These are phyloP conservation scores for Hoplodrina ambigua DNA, from an alignment of 2,888 invertebrate genomes.

Conservation along the genomic window DNA sequence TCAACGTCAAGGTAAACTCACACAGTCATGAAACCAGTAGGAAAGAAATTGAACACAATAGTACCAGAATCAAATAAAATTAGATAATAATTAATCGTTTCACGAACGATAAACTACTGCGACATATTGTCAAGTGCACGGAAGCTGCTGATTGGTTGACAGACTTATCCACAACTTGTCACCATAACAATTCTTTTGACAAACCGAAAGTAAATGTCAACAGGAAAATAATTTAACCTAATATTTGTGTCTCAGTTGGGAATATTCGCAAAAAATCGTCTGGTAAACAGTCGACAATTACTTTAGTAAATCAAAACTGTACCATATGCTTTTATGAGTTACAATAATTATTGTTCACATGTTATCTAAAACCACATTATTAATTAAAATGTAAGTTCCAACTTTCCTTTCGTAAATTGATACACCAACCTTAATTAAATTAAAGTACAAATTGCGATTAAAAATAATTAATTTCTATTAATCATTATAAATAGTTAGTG, in stretches of 20 bases:
- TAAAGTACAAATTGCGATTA: neutral
- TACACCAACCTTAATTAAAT: constrained; percentile 2
- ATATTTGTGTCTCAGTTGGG: no score
- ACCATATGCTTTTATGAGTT: neutral
- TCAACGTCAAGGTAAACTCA: neutral
- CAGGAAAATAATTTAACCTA: no score
- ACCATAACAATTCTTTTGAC: no score
- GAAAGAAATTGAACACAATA: no score
- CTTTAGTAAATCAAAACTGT: neutral
- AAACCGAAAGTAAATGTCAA: no score
- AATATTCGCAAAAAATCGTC: neutral
- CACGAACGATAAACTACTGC: no score
- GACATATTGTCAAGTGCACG: no score
- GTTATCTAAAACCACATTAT: constrained; percentile 9
- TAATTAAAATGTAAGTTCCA: constrained; percentile 16
- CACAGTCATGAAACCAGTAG: no score
- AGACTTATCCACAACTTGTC: no score
- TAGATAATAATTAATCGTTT: no score
- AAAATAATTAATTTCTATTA: constrained; percentile 1
- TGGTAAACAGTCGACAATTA: neutral
- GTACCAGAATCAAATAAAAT: no score
- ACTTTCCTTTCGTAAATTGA: neutral
- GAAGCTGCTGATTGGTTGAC: no score
- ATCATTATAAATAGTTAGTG: constrained; percentile 5
- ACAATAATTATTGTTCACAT: neutral